Evolutionary conservation across 2,113 vertebrate genomes (phyloP), one percentile per base, ranked within the genome.

Genomic region (Tenebrosternarchus preto): DNA sequence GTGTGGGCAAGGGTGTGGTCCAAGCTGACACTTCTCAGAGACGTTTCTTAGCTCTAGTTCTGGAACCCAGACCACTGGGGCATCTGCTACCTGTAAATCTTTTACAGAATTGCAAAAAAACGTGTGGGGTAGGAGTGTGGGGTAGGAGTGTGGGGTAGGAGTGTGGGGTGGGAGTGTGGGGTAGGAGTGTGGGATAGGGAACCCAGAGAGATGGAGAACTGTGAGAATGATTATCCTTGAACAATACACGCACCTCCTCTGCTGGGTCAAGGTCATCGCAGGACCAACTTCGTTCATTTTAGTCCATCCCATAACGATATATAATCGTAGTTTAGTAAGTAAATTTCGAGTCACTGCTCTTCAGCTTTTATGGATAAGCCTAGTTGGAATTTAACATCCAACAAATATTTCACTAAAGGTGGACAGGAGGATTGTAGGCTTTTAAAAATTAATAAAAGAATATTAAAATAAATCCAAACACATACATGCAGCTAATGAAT

Each of bases 21-120:
- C 73, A 43, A 70, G 85, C 86, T 86, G 87, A 83, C 89, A 83
- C 88, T 88, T 85, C 77, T 79, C 71, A 55, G 74, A 36, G 71
- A 64, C 36, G 56, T 63, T 50, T 59, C 73, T 50, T 1, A 8
- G 25, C 56, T 83, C 63, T 24, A 11, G 46, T 76, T 60, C 36
- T 76, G 61, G 60, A 1, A 71, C 50, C 39, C 29, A 1, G 60
- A 36, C 36, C 60, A 73, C 29, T 33, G 59, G n/a, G n/a, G n/a
- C n/a, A n/a, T 67, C 29, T n/a, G 63, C 69, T 81, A 68, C 39
- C n/a, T n/a, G n/a, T n/a, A 73, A 29, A 66, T 66, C 31, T 27
- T 1, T 77, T 80, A 60, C 60, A 61, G 69, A 80, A 66, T 71
- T 73, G 67, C 25, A 25, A 39, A 60, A 63, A n/a, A n/a, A n/a